These are phyloP conservation scores for Steinernema hermaphroditum DNA, from an alignment of 2,888 invertebrate genomes.

Conservation along the genomic window DNA sequence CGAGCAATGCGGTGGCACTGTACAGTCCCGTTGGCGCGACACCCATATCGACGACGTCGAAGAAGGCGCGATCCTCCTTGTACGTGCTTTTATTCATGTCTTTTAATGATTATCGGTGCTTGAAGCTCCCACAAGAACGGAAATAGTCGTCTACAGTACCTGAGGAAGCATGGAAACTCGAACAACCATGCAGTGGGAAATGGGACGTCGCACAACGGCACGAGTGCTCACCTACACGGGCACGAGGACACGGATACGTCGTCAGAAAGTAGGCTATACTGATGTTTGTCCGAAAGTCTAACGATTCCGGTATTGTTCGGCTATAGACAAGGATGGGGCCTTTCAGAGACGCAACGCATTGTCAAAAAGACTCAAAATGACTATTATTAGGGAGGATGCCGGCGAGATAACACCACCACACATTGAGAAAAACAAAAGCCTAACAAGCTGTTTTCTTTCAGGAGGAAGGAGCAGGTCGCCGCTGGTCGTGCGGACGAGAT, in stretches of 20 bases:
- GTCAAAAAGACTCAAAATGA: too few relatives aligned
- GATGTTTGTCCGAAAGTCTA: background rate
- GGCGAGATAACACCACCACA: too few relatives aligned
- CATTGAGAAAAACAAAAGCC: too few relatives aligned
- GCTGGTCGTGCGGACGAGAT: background rate
- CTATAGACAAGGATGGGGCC: too few relatives aligned
- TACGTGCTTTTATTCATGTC: background rate
- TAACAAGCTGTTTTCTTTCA: background rate
- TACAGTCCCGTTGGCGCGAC: background rate
- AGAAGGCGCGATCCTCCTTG: background rate
- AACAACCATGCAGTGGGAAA: background rate
- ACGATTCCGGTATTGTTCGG: too few relatives aligned
- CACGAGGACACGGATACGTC: constrained; percentile 21
- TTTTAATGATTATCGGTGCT: background rate
- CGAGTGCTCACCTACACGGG: background rate
- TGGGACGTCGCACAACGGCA: constrained; percentile 8
- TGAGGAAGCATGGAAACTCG: background rate
- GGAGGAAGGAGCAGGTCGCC: constrained; percentile 1
- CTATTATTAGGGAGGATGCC: too few relatives aligned
- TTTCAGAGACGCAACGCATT: too few relatives aligned
- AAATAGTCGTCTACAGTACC: constrained; percentile 5
- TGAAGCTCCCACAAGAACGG: constrained; percentile 11
- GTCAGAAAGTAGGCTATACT: background rate
- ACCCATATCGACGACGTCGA: background rate
- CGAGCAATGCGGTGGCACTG: constrained; percentile 4